A percentile compares a stretch with the other conserved stretches of the same genome.
Evolutionary conservation across 92 coral and sea anemone species (phyloP).

Genomic region (Palythoa grandis): DNA sequence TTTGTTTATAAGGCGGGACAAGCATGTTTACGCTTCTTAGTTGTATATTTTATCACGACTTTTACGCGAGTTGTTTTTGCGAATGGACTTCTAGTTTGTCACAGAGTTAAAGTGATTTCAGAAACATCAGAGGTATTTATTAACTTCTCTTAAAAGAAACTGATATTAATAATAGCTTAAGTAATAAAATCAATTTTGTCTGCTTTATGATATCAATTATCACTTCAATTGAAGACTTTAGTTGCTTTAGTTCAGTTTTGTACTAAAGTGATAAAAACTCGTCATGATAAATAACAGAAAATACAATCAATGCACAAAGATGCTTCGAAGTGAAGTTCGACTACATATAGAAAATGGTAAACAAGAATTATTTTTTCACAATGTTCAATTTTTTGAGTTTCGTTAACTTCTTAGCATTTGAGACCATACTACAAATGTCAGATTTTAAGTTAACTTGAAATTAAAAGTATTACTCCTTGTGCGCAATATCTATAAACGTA

Average conservation of each 20-base stretch:
- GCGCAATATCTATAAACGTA: too few species aligned
- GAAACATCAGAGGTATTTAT: not conserved
- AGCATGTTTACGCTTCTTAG: too few species aligned
- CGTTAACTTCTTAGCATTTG: too few species aligned
- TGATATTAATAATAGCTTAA: not conserved
- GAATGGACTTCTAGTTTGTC: not conserved
- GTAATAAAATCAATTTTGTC: not conserved
- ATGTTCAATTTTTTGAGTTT: not conserved
- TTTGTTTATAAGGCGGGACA: too few species aligned
- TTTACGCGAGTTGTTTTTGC: not conserved
- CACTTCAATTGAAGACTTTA: conserved; percentile 22
- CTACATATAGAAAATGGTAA: not conserved
- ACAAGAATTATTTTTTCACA: not conserved
- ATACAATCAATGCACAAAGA: not conserved
- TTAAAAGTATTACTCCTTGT: too few species aligned
- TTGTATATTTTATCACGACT: too few species aligned
- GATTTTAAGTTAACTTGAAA: too few species aligned
- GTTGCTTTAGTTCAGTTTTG: conserved; percentile 31
- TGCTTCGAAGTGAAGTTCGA: not conserved
- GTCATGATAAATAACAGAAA: conserved; percentile 4
- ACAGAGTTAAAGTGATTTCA: not conserved
- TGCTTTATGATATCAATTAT: conserved; percentile 12
- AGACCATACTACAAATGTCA: too few species aligned
- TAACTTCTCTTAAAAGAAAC: conserved; percentile 1
- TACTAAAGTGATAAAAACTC: conserved; percentile 34